Evolutionary conservation across 2,113 vertebrate species (phyloP), one percentile per base, ranked within the genome.

Genomic region (Hippotragus niger): DNA sequence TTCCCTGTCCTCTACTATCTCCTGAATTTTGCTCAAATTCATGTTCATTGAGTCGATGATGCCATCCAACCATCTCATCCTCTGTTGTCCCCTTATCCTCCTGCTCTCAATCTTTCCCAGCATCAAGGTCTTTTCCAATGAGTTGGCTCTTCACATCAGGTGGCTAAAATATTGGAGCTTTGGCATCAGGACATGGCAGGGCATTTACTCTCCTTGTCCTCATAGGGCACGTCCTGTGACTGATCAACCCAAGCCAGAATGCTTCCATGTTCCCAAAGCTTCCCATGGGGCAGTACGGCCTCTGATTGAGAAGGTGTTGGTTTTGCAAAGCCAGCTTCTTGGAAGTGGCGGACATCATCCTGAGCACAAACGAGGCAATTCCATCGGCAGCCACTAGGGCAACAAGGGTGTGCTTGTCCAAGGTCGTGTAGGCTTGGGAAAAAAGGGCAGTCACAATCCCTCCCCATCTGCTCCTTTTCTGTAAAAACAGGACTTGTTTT

Each of bases 401-500:
- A 33, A 14, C 0, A 1, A 15, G 45, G 47, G 10, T 8, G 4
- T 19, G 9, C 50, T 36, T 16, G 36, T 40, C 60, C 19, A n/a
- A 3, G 13, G 17, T 27, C 17, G 7, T 9, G 3, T 2, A 6
- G 45, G 40, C 7, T 14, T 19, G 10, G 12, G 50, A 55, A 50
- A 87, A 31, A 62, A 96, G 40, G 82, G n/a, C 93, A 27, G 11
- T 43, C 3, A 90, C n/a, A 47, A 23, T 62, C 52, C 74, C n/a
- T 19, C 19, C 83, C 7, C 5, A 94, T 36, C 10, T 15, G n/a
- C 33, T 90, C 64, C n/a, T 95, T 86, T 94, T 33, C 47, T 50
- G 47, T 67, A 87, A 91, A 89, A 81, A 90, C 2, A 80, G 45
- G 80, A 67, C n/a, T 95, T 36, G 64, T 50, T 96, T 96, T 94